Evolutionary conservation across 2,113 vertebrate species (phyloP).

Genomic region (Struthidea cinerea): DNA sequence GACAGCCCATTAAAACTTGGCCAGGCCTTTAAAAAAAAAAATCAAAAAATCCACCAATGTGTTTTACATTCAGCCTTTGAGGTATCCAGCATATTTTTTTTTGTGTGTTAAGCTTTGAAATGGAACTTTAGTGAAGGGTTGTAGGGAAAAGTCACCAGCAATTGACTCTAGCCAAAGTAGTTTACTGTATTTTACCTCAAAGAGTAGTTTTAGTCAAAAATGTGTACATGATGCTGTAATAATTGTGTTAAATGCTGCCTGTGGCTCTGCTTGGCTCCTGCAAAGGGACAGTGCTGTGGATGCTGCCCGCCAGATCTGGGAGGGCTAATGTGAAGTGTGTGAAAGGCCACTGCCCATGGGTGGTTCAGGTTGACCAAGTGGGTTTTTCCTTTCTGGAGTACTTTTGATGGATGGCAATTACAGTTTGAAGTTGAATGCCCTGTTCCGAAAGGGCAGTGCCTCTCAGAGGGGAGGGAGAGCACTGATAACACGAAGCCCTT

Average conservation of each 20-base stretch:
- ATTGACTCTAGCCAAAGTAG: background rate
- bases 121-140: background rate
- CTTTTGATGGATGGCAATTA: background rate
- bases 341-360: background rate
- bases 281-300: background rate
- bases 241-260: background rate
- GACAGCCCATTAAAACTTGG: conserved; percentile 81
- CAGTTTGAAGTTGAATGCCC: background rate
- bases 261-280: background rate
- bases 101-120: conserved; percentile 47
- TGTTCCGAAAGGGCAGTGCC: background rate
- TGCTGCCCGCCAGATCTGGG: rapidly evolving
- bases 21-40: conserved; percentile 68
- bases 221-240: background rate
- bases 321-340: background rate
- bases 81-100: conserved; percentile 28
- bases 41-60: conserved; percentile 39
- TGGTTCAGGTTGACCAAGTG: background rate
- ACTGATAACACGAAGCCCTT: background rate
- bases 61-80: conserved; percentile 17
- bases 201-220: background rate
- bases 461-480: background rate
- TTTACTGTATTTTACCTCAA: background rate
- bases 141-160: background rate
- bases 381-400: background rate